Evolutionary conservation across 2,888 invertebrate genomes (phyloP), one percentile per base, ranked within the genome.

Genomic region (Thymelicus acteon): DNA sequence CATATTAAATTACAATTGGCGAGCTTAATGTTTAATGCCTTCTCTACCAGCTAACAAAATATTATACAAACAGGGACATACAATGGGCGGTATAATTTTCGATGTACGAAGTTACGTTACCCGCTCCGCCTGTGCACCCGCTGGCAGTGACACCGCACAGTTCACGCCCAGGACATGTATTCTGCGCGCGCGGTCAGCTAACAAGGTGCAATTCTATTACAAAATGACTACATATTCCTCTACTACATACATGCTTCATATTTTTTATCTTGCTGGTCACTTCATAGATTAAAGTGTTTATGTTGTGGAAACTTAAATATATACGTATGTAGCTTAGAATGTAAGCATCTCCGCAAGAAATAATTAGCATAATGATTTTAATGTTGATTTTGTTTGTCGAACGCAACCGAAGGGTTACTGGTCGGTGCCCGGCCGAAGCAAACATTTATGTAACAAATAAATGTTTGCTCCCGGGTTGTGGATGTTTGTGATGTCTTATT

Each of bases 121-220:
- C 60, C 78, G 77, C 77, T 77, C 65, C 74, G 77, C 77, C 75
- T 60, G 75, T 75, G 54, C 12, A 13, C 47, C 74, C 82, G 85
- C 84, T 79, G 4, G 10, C 65, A 81, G 49, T 77, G 60, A 5
- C 64, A 64, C 78, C 78, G 58, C 75, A 80, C 74, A 67, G 72
- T 74, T 85, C 89, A 88, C 89, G 89, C 89, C 86, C 88, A 74
- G 74, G 77, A 78, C 84, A 82, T 84, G 85, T 90, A 91, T 91
- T 89, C 91, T 79, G 74, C 74, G 78, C 86, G 87, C 89, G 90
- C 87, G 84, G 83, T 79, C 80, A 76, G 82, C 89, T 92, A 92
- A 92, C 91, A 87, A 91, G 89, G 85, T 82, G 80, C 85, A 91
- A 91, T 91, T 91, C 89, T 88, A 89, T 92, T 91, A 91, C 83